These are phyloP conservation scores for Meiosimyza platycephala DNA, from an alignment of 2,888 invertebrate species.

Conservation along the genomic window DNA sequence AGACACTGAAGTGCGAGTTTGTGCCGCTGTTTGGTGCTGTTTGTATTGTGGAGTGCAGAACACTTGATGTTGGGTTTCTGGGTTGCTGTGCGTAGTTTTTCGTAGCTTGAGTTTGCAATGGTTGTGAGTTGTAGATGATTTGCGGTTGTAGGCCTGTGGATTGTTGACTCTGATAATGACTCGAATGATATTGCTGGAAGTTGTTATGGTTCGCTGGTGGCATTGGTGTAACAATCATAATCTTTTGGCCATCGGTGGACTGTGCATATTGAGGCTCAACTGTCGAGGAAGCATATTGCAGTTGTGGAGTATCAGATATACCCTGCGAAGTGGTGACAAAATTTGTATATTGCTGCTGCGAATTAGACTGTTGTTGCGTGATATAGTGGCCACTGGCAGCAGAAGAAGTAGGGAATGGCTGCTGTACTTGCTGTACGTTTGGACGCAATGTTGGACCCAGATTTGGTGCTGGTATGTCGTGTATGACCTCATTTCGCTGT, in stretches of 20 bases:
- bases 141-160: slow-evolving; percentile 55
- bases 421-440: slow-evolving; percentile 48
- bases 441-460: slow-evolving; percentile 52
- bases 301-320: slow-evolving; percentile 34
- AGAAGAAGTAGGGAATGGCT: neutral
- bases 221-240: slow-evolving; percentile 65
- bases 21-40: slow-evolving; percentile 42
- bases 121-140: slow-evolving; percentile 53
- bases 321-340: slow-evolving; percentile 56
- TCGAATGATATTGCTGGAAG: slow-evolving; percentile 43
- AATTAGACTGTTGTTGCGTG: slow-evolving; percentile 20
- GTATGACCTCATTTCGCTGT: slow-evolving; percentile 61
- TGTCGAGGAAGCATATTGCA: slow-evolving; percentile 38
- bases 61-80: neutral
- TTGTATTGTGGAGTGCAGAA: neutral
- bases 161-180: slow-evolving; percentile 38
- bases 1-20: slow-evolving; percentile 61
- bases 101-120: slow-evolving; percentile 55
- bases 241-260: slow-evolving; percentile 62
- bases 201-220: slow-evolving; percentile 55
- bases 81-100: slow-evolving; percentile 56
- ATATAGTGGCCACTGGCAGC: slow-evolving; percentile 26
- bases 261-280: slow-evolving; percentile 60
- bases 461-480: slow-evolving; percentile 65
- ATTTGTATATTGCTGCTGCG: slow-evolving; percentile 47